These are phyloP conservation scores for Tetanocera ferruginea DNA, from an alignment of 2,888 invertebrate species.

Conservation along the genomic window DNA sequence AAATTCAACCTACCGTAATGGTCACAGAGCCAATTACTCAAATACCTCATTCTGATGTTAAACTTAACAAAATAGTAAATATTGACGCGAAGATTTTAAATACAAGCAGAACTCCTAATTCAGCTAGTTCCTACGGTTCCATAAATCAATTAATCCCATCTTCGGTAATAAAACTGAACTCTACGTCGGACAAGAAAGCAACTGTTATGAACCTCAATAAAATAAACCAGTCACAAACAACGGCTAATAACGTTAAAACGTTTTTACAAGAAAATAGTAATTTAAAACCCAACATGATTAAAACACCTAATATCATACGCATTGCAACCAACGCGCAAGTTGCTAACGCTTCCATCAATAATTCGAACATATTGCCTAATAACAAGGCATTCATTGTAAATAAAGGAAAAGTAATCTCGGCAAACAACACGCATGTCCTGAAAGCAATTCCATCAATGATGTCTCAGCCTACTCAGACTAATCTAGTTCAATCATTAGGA, in stretches of 20 bases:
- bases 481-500: not conserved
- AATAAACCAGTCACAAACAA: not conserved
- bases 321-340: not conserved
- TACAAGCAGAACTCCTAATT: not conserved
- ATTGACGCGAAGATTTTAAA: not conserved
- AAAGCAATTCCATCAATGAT: not conserved
- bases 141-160: not conserved
- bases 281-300: not conserved
- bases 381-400: not conserved
- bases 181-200: not conserved
- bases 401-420: not conserved
- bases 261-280: not conserved
- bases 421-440: not conserved
- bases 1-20: slow-evolving; percentile 68
- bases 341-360: not conserved
- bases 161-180: not conserved
- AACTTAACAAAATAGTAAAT: not conserved
- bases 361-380: not conserved
- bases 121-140: not conserved
- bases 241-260: not conserved
- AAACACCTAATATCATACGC: not conserved
- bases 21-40: slow-evolving; percentile 53
- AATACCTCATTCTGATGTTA: slow-evolving; percentile 10
- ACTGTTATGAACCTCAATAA: not conserved
- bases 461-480: not conserved